These are phyloP conservation scores for Neoaliturus tenellus DNA, from an alignment of 2,888 invertebrate species.

Conservation along the genomic window DNA sequence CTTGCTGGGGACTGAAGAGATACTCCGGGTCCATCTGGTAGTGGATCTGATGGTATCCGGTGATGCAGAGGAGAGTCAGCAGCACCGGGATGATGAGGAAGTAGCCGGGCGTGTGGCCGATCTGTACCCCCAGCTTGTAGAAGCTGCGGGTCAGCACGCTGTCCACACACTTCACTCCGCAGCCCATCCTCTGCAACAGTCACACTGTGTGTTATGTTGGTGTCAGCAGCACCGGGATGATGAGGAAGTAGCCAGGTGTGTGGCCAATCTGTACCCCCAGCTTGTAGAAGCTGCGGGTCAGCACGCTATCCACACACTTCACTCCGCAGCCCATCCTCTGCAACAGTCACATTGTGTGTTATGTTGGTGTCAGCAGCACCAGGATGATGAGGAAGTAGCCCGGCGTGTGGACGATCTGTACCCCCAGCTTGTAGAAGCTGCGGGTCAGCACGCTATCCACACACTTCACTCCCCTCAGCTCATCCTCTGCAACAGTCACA, in stretches of 20 bases:
- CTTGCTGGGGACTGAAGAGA: constrained; percentile 92
- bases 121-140: constrained; percentile 86
- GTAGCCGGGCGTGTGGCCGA: constrained; percentile 90
- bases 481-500: constrained; percentile 57
- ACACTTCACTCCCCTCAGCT: constrained; percentile 70
- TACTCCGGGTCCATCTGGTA: constrained; percentile 97
- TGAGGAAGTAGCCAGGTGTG: constrained; percentile 92
- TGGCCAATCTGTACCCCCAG: constrained; percentile 86
- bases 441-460: constrained; percentile 88
- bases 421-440: constrained; percentile 88
- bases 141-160: constrained; percentile 87
- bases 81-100: constrained; percentile 92
- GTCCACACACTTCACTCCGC: constrained; percentile 78
- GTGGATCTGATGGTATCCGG: constrained; percentile 90
- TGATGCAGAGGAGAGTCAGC: constrained; percentile 86
- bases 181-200: constrained; percentile 60
- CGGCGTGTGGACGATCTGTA: constrained; percentile 86
- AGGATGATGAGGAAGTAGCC: constrained; percentile 94
- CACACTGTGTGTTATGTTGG: constrained; percentile 56
- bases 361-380: constrained; percentile 79
- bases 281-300: constrained; percentile 88
- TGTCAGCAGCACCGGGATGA: constrained; percentile 89
- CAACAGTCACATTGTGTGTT: background rate
- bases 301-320: constrained; percentile 83
- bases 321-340: constrained; percentile 63